phyloP scores from a whole-genome alignment of 2,888 invertebrate genomes.

The Oxycera nigricornis region DNA sequence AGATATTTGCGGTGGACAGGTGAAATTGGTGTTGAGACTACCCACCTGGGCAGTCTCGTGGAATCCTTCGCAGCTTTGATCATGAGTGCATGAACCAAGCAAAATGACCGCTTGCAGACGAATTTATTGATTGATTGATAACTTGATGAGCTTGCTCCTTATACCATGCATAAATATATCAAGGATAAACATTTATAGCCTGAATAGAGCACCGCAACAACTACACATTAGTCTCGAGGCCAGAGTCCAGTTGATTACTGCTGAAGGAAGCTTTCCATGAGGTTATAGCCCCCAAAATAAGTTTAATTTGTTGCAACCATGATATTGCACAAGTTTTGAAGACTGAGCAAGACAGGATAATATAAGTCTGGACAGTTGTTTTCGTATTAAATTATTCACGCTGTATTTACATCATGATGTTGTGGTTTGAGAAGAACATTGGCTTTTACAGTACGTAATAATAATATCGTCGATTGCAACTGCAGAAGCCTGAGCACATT shows the following conservation, averaged over 20 bases:
- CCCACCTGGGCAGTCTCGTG: not conserved
- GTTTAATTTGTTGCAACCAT: not conserved
- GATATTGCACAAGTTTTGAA: not conserved
- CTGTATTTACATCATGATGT: slow-evolving; percentile 2
- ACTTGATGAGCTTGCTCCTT: not conserved
- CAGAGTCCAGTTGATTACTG: not conserved
- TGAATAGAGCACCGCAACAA: too few relatives aligned
- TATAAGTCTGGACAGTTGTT: slow-evolving; percentile 28
- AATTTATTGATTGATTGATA: slow-evolving; percentile 38
- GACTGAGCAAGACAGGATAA: not conserved
- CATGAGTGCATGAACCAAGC: slow-evolving; percentile 46
- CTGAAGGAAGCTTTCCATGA: not conserved
- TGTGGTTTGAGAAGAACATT: not conserved
- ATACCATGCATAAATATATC: not conserved
- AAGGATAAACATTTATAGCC: slow-evolving; percentile 5
- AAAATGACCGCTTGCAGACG: slow-evolving; percentile 7
- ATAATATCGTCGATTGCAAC: not conserved
- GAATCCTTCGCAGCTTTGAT: slow-evolving; percentile 46
- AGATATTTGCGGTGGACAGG: not conserved
- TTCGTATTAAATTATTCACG: slow-evolving; percentile 26
- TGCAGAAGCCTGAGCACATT: not conserved
- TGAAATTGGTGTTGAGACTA: not conserved
- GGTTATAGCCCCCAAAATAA: slow-evolving; percentile 14
- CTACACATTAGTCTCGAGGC: not conserved
- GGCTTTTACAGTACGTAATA: too few relatives aligned